Conservation (phyloP, 2,888 invertebrate species). For the Gastracanthus pulcherrimus region DNA sequence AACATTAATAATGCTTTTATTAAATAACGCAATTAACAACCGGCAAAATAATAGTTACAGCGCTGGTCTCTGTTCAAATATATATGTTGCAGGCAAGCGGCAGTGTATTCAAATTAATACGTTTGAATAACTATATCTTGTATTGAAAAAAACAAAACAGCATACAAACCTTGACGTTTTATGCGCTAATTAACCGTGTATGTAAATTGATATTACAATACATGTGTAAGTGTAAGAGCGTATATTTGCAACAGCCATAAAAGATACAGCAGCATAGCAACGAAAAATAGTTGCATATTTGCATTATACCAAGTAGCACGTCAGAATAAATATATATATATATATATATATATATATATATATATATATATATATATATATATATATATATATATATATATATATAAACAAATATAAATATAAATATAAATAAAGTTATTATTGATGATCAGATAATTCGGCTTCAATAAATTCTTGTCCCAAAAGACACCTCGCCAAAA, state of each 20-base stretch:
- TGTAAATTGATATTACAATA: slow-evolving; percentile 60
- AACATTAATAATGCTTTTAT: slow-evolving; percentile 12
- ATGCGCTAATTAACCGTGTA: slow-evolving; percentile 68
- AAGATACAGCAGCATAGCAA: slow-evolving; percentile 57
- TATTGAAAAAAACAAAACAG: slow-evolving; percentile 18
- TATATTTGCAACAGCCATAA: slow-evolving; percentile 44
- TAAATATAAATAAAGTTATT: slow-evolving; percentile 67
- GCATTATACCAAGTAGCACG: slow-evolving; percentile 69
- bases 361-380: slow-evolving; percentile 64
- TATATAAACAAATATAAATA: slow-evolving; percentile 64
- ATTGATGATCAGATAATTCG: slow-evolving; percentile 59
- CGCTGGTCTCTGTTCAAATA: slow-evolving; percentile 23
- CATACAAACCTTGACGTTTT: slow-evolving; percentile 66
- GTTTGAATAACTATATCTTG: slow-evolving; percentile 36
- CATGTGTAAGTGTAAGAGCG: slow-evolving; percentile 44
- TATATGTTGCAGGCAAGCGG: slow-evolving; percentile 51
- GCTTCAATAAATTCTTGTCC: background rate
- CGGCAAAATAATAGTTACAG: background rate
- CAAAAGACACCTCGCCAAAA: slow-evolving; percentile 2
- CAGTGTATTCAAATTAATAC: slow-evolving; percentile 52
- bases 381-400: slow-evolving; percentile 65
- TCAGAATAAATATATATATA: slow-evolving; percentile 66
- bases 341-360: slow-evolving; percentile 68
- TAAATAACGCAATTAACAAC: slow-evolving; percentile 25
- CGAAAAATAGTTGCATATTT: slow-evolving; percentile 60